A percentile compares a stretch with the other conserved stretches of the same genome.
phyloP scores from a whole-genome alignment of 1,140 invertebrate species.

The Drosophila bocqueti region DNA sequence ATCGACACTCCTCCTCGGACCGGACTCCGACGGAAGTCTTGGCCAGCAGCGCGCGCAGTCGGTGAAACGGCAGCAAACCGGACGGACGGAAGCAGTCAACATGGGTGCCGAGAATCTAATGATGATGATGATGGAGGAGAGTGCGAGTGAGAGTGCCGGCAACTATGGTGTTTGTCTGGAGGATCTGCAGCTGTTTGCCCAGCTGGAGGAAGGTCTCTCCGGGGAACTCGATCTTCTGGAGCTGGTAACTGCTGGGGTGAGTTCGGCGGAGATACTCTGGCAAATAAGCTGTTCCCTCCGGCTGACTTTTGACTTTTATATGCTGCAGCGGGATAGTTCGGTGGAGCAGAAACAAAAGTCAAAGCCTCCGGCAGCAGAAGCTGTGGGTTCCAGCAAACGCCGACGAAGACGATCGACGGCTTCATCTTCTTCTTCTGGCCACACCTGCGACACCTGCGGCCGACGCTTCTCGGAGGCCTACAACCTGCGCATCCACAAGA shows the following conservation, averaged over 20 bases:
- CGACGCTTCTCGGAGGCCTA: conserved; percentile 66
- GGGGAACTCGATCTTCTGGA: conserved; percentile 28
- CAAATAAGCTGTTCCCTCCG: not conserved
- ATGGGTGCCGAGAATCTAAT: not conserved
- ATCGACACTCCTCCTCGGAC: conserved; percentile 9
- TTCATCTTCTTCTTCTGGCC: not conserved
- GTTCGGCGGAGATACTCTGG: not conserved
- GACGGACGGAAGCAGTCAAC: not conserved
- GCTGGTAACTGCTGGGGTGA: conserved; percentile 32
- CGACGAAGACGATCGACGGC: not conserved
- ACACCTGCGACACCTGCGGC: conserved; percentile 56
- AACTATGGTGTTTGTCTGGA: conserved; percentile 52
- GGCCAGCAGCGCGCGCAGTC: conserved; percentile 7
- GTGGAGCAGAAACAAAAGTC: not conserved
- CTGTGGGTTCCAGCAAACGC: not conserved
- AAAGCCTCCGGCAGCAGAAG: not conserved
- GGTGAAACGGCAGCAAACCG: conserved; percentile 7
- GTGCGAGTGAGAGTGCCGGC: not conserved
- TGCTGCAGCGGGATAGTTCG: not conserved
- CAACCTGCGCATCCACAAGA: conserved; percentile 72
- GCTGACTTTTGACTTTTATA: no score
- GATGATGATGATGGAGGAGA: not conserved
- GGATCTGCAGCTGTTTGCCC: conserved; percentile 57
- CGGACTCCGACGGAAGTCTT: conserved; percentile 18
- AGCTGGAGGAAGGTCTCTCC: conserved; percentile 29